Percentiles rank a stretch among this genome's conserved stretches.
Conservation (phyloP, 2,797 vertebrate genomes). For the Remorina albescens region DNA sequence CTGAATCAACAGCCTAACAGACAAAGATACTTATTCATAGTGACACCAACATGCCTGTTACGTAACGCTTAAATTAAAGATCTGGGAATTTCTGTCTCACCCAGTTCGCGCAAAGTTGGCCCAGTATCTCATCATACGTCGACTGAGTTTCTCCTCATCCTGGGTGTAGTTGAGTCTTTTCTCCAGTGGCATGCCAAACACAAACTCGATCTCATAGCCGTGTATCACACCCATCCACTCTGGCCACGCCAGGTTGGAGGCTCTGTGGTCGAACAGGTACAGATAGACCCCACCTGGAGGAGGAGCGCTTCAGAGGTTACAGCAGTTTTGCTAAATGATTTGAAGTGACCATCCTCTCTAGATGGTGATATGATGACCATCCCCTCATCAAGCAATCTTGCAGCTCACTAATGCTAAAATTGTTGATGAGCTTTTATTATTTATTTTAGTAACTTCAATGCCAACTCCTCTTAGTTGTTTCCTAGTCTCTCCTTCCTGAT, state of each 20-base stretch:
- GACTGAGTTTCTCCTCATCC: conserved; percentile 90
- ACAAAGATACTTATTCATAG: too few relatives aligned
- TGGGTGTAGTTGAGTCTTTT: conserved; percentile 90
- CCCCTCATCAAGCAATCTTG: too few relatives aligned
- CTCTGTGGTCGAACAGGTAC: conserved; percentile 93
- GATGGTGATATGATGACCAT: neutral
- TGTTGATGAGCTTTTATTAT: too few relatives aligned
- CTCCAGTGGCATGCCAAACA: conserved; percentile 92
- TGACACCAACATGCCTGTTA: too few relatives aligned
- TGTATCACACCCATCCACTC: conserved; percentile 98
- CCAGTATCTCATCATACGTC: conserved; percentile 94
- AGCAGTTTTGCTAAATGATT: neutral
- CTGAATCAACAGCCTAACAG: too few relatives aligned
- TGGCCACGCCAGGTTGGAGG: conserved; percentile 93
- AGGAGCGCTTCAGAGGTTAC: neutral
- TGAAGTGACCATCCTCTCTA: neutral
- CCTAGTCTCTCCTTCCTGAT: too few relatives aligned
- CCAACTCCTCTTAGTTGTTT: too few relatives aligned
- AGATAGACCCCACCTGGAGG: conserved; percentile 83
- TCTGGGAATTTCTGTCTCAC: too few relatives aligned
- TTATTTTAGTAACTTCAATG: too few relatives aligned
- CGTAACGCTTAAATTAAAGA: too few relatives aligned
- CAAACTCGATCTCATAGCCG: conserved; percentile 96
- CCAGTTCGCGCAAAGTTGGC: conserved; percentile 94
- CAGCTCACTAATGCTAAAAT: too few relatives aligned